Conservation (phyloP, 2,113 vertebrate genomes). For the Acrocephalus arundinaceus region DNA sequence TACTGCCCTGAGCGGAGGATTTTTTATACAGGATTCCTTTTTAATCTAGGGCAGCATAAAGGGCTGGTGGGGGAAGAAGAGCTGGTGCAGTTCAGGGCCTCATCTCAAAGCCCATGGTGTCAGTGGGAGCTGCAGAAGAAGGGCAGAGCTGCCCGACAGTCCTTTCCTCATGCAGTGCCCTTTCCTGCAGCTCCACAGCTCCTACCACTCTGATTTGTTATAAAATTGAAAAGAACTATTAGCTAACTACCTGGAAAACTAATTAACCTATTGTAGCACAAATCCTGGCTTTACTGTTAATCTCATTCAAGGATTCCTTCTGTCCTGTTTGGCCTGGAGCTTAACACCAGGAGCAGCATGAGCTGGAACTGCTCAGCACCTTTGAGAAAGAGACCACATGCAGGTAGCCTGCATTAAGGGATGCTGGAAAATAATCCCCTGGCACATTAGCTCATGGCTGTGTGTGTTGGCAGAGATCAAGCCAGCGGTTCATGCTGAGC, state of each 20-base stretch:
- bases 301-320: slow-evolving; percentile 27
- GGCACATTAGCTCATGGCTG: slow-evolving; percentile 27
- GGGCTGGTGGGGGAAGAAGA: not conserved
- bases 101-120: not conserved
- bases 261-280: slow-evolving; percentile 34
- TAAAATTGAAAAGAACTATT: not conserved
- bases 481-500: not conserved
- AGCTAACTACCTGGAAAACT: slow-evolving; percentile 22
- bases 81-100: not conserved
- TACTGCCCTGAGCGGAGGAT: not conserved
- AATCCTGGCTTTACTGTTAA: slow-evolving; percentile 36
- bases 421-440: slow-evolving; percentile 33
- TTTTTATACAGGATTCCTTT: not conserved
- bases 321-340: not conserved
- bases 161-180: not conserved
- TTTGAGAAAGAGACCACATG: slow-evolving; percentile 27
- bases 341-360: not conserved
- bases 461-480: slow-evolving; percentile 27
- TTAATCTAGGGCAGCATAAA: not conserved
- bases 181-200: not conserved
- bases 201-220: not conserved
- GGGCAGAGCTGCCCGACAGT: not conserved
- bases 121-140: not conserved
- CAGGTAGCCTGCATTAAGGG: slow-evolving; percentile 10
- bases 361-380: slow-evolving; percentile 3